Evolutionary conservation across 2,888 invertebrate genomes (phyloP).

Genomic region (Acrobasis repandana): DNA sequence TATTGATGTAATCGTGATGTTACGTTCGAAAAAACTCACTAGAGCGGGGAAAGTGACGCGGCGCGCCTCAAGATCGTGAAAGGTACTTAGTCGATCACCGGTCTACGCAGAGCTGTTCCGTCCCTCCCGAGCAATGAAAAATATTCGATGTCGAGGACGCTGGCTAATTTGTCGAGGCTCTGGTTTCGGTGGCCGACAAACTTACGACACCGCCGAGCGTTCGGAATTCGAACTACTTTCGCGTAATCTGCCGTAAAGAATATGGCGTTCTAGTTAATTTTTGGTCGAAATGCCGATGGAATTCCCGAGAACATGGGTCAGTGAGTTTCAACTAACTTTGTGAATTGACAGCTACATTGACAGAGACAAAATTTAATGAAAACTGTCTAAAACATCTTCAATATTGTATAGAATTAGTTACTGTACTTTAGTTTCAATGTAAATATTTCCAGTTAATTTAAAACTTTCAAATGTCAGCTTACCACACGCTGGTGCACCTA

Average conservation of each 20-base stretch:
- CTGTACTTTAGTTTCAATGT: too few relatives aligned
- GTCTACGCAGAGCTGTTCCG: conserved; percentile 51
- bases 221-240: conserved; percentile 81
- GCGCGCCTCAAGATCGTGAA: conserved; percentile 75
- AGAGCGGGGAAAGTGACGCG: conserved; percentile 79
- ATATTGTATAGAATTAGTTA: too few relatives aligned
- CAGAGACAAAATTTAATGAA: background rate
- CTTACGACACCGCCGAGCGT: conserved; percentile 73
- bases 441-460: background rate
- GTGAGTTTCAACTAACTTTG: background rate
- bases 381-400: background rate
- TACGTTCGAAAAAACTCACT: conserved; percentile 78
- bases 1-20: conserved; percentile 78
- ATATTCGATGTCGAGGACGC: conserved; percentile 34
- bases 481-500: background rate
- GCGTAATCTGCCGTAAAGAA: conserved; percentile 74
- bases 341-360: background rate
- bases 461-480: background rate
- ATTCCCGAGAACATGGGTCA: background rate
- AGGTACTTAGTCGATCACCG: conserved; percentile 73
- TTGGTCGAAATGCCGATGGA: conserved; percentile 30
- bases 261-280: conserved; percentile 64
- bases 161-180: conserved; percentile 59
- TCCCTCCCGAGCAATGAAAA: conserved; percentile 42
- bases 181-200: conserved; percentile 52